Percentiles rank a stretch among this genome's conserved stretches.
Evolutionary conservation across 2,113 vertebrate genomes (phyloP).

Genomic region (Elephantulus edwardii): DNA sequence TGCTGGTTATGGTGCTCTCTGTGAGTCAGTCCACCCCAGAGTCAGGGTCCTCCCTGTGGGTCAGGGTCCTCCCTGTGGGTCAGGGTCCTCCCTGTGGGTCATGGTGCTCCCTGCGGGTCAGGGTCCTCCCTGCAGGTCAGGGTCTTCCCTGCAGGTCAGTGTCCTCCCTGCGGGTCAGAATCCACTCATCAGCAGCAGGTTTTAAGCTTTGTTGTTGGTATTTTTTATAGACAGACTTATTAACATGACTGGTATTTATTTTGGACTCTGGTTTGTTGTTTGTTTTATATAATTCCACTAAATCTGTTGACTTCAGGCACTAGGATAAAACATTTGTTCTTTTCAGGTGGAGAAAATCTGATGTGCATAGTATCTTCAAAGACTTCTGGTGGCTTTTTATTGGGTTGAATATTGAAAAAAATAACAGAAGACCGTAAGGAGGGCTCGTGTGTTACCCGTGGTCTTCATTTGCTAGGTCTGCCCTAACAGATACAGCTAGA

Average conservation of each 20-base stretch:
- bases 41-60: no score
- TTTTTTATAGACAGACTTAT: background rate
- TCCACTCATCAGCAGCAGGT: background rate
- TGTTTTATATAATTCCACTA: background rate
- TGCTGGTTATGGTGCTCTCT: no score
- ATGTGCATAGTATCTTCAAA: background rate
- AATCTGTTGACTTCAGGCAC: background rate
- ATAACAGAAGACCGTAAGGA: background rate
- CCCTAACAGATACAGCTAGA: background rate
- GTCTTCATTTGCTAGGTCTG: background rate
- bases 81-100: no score
- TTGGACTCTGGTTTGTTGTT: background rate
- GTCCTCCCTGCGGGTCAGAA: no score
- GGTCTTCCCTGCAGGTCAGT: no score
- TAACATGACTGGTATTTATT: no score
- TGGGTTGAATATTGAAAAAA: background rate
- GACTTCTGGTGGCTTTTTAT: slow-evolving; percentile 12
- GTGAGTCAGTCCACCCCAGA: no score
- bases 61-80: no score
- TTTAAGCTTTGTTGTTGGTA: background rate
- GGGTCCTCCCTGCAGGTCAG: no score
- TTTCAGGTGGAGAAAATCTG: slow-evolving; percentile 29
- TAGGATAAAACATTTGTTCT: slow-evolving; percentile 16
- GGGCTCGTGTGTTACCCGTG: background rate
- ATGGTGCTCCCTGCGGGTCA: no score